phyloP scores from a whole-genome alignment of 2,113 vertebrate species.

The Dipodomys ordii region DNA sequence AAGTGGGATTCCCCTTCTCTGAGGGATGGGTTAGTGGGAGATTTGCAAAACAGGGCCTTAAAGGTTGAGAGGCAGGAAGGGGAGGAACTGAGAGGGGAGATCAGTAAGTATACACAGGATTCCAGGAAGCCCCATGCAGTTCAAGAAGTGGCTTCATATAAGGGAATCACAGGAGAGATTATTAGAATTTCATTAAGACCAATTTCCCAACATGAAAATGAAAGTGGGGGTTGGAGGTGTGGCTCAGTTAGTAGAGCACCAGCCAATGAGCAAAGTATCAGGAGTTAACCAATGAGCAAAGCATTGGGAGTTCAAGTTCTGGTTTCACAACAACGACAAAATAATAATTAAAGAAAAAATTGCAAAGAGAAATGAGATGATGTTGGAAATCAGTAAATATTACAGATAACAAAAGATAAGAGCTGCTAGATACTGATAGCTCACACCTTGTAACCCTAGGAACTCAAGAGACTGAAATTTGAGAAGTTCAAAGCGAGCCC shows the following conservation, averaged over 20 bases:
- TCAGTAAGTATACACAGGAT: background rate
- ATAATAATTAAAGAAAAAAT: background rate
- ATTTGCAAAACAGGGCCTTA: background rate
- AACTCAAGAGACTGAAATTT: too few species aligned
- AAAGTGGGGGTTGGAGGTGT: background rate
- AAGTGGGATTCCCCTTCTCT: background rate
- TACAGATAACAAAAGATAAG: background rate
- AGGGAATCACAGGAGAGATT: background rate
- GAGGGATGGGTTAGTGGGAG: background rate
- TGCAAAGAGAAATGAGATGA: background rate
- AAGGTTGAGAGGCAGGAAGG: background rate
- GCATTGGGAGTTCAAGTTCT: background rate
- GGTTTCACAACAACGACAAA: background rate
- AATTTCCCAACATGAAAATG: conserved; percentile 18
- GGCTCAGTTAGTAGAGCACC: too few species aligned
- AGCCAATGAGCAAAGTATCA: too few species aligned
- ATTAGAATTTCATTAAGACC: background rate
- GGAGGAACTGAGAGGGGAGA: background rate
- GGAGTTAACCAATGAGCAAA: too few species aligned
- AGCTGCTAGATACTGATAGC: too few species aligned
- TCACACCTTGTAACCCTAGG: too few species aligned
- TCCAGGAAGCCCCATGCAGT: background rate
- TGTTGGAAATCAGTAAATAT: background rate
- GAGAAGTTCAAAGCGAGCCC: too few species aligned
- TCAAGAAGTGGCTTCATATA: background rate